phyloP scores from a whole-genome alignment of 2,113 vertebrate genomes.

The Cyprinodon brontotheroides region DNA sequence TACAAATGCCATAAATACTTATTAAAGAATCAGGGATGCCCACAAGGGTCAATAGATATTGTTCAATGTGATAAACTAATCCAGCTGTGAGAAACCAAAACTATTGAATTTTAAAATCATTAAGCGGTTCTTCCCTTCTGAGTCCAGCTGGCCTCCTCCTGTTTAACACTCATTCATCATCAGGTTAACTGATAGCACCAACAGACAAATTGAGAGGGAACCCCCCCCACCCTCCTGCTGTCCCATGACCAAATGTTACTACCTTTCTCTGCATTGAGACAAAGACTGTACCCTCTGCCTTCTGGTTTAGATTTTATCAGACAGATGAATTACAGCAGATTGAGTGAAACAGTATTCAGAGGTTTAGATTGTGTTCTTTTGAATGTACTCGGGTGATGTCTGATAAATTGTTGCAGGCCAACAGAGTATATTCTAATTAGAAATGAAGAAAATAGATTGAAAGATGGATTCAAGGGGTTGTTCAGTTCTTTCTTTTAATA shows the following conservation, averaged over 20 bases:
- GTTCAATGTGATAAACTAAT: slow-evolving; percentile 26
- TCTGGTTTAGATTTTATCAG: background rate
- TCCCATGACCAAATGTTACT: background rate
- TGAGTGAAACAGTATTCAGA: background rate
- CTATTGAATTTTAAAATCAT: slow-evolving; percentile 27
- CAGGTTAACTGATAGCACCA: slow-evolving; percentile 51
- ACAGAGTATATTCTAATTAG: no score
- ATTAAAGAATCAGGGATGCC: slow-evolving; percentile 8
- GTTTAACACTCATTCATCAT: slow-evolving; percentile 57
- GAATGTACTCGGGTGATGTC: background rate
- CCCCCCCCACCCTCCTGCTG: background rate
- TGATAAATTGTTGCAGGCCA: background rate
- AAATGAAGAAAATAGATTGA: no score
- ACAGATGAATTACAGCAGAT: background rate
- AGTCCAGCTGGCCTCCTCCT: slow-evolving; percentile 36
- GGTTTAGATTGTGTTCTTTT: background rate
- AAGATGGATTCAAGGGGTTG: no score
- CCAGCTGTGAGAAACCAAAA: slow-evolving; percentile 9
- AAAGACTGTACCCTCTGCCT: background rate
- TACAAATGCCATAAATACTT: background rate
- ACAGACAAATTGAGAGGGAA: slow-evolving; percentile 10
- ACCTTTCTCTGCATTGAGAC: background rate
- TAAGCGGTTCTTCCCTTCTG: slow-evolving; percentile 16
- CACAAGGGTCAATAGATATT: slow-evolving; percentile 39
- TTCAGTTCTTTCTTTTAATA: no score